Conservation (phyloP, 64 coral and sea anemone species). For the Montipora cactus region DNA sequence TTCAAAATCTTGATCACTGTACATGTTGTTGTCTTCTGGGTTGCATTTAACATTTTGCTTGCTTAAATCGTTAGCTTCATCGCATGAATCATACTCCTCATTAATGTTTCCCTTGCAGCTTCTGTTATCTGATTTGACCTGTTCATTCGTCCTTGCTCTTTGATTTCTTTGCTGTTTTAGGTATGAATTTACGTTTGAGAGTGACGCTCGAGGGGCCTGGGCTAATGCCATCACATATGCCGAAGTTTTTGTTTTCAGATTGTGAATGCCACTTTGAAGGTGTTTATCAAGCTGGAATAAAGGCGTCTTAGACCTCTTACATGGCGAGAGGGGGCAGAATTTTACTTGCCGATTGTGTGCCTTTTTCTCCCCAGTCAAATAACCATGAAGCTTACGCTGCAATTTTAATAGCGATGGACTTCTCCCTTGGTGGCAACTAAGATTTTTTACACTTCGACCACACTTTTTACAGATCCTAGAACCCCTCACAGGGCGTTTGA, state of each 20-base stretch:
- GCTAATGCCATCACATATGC: conserved; percentile 39
- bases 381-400: conserved; percentile 42
- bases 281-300: conserved; percentile 66
- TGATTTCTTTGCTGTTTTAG: conserved; percentile 29
- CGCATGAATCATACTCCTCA: conserved; percentile 37
- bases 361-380: conserved; percentile 52
- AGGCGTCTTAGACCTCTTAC: conserved; percentile 27
- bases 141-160: conserved; percentile 13
- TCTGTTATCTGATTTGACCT: conserved; percentile 26
- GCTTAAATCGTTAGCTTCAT: conserved; percentile 34
- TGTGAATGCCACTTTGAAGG: conserved; percentile 46
- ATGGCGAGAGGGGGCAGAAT: conserved; percentile 68
- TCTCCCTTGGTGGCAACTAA: conserved; percentile 57
- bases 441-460: conserved; percentile 36
- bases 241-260: conserved; percentile 30
- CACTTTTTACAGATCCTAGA: conserved; percentile 50
- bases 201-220: conserved; percentile 23
- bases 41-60: conserved; percentile 1
- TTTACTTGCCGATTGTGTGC: conserved; percentile 49
- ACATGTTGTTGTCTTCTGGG: conserved; percentile 27
- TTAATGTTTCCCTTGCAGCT: background rate
- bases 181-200: conserved; percentile 4
- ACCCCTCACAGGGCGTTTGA: conserved; percentile 15
- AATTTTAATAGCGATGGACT: conserved; percentile 57
- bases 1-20: conserved; percentile 50